A percentile compares a stretch with the other conserved stretches of the same genome.
These are phyloP conservation scores for Barypeithes pellucidus DNA, from an alignment of 2,888 invertebrate species.

Conservation along the genomic window DNA sequence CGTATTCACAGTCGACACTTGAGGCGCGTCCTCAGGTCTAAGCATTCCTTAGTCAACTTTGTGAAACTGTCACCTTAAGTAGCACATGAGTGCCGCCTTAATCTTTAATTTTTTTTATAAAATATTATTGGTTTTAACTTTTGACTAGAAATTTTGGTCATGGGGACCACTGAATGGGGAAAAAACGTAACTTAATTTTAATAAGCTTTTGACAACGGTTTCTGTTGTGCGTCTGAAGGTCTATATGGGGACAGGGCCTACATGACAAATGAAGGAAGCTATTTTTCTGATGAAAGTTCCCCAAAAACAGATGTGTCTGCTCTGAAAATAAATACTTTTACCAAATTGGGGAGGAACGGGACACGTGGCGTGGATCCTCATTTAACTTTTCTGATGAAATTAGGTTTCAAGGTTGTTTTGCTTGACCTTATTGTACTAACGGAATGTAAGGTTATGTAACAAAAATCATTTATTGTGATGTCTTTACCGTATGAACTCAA, in stretches of 20 bases:
- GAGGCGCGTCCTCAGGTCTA: no score
- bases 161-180: not conserved
- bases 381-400: not conserved
- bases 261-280: constrained; percentile 24
- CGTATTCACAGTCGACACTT: no score
- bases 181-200: constrained; percentile 21
- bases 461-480: no score
- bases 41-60: no score
- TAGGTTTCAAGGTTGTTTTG: not conserved
- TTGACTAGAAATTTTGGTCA: not conserved
- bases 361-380: not conserved
- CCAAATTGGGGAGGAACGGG: constrained; percentile 7
- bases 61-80: no score
- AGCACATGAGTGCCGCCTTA: no score
- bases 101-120: no score
- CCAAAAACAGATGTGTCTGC: constrained; percentile 13
- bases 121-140: not conserved
- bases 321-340: constrained; percentile 4
- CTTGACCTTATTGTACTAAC: not conserved
- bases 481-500: no score
- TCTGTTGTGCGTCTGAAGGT: constrained; percentile 17
- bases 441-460: no score
- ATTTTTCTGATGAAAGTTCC: constrained; percentile 24
- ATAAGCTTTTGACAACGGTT: constrained; percentile 32
- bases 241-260: constrained; percentile 13